These are phyloP conservation scores for Bombylius discolor DNA, from an alignment of 2,888 invertebrate species.

Conservation along the genomic window DNA sequence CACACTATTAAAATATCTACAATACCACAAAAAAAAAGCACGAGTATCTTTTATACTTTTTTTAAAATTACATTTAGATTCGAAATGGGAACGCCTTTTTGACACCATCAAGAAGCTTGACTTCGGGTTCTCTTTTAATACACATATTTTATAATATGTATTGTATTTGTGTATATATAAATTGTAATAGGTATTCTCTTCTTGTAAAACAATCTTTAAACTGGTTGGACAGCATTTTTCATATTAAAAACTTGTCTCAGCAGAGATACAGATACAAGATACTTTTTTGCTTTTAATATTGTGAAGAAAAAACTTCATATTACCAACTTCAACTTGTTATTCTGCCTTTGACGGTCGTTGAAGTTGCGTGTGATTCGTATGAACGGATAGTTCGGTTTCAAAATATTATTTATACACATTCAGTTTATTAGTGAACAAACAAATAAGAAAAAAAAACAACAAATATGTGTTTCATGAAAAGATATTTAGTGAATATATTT, in stretches of 20 bases:
- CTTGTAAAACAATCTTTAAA: background rate
- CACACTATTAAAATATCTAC: too few relatives aligned
- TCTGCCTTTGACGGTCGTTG: slow-evolving; percentile 35
- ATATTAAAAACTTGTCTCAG: background rate
- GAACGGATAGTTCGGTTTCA: background rate
- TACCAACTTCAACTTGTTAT: slow-evolving; percentile 18
- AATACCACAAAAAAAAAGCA: too few relatives aligned
- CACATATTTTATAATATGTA: background rate
- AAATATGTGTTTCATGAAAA: too few relatives aligned
- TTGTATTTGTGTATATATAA: too few relatives aligned
- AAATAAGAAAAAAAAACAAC: too few relatives aligned
- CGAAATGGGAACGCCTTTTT: background rate
- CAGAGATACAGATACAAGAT: too few relatives aligned
- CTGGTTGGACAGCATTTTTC: background rate
- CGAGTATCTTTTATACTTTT: too few relatives aligned
- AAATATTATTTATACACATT: too few relatives aligned
- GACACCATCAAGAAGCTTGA: background rate
- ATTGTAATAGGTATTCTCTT: too few relatives aligned
- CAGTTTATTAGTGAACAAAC: too few relatives aligned
- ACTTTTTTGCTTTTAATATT: too few relatives aligned
- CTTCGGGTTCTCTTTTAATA: background rate
- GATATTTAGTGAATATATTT: too few relatives aligned
- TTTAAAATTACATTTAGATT: background rate
- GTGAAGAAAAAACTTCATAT: background rate
- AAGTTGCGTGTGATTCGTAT: slow-evolving; percentile 21